These are phyloP conservation scores for Tokudaia tokunoshimensis DNA, from an alignment of 2,797 vertebrate genomes.

Conservation along the genomic window DNA sequence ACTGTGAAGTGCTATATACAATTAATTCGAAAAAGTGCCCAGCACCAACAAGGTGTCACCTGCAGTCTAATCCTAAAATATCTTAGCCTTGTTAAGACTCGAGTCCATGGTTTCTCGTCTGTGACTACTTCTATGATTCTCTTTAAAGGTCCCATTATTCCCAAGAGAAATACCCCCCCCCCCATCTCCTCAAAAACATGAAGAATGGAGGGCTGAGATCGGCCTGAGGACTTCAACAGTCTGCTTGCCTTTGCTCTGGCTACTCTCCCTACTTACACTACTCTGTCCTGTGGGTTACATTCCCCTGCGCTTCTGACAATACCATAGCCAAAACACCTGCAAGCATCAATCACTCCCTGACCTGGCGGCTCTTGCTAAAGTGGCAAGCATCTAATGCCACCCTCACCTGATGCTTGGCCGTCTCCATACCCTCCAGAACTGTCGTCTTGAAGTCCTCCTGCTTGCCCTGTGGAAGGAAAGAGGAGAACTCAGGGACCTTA, in stretches of 20 bases:
- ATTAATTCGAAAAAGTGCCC: slow-evolving; percentile 39
- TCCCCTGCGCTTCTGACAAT: slow-evolving; percentile 80
- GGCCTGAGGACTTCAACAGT: slow-evolving; percentile 86
- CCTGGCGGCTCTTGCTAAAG: slow-evolving; percentile 89
- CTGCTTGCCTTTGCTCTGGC: slow-evolving; percentile 68
- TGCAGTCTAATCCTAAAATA: slow-evolving; percentile 42
- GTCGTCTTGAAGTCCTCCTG: slow-evolving; percentile 93
- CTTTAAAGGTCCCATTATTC: slow-evolving; percentile 71
- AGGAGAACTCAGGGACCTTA: slow-evolving; percentile 93
- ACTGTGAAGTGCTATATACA: slow-evolving; percentile 48
- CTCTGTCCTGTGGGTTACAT: slow-evolving; percentile 60
- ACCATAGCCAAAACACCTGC: slow-evolving; percentile 86
- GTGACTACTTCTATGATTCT: neutral
- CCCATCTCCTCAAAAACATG: slow-evolving; percentile 84
- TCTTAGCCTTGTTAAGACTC: slow-evolving; percentile 9
- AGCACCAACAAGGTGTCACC: slow-evolving; percentile 36
- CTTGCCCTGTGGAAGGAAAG: slow-evolving; percentile 93
- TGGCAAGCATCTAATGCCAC: slow-evolving; percentile 91
- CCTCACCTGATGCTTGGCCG: slow-evolving; percentile 93
- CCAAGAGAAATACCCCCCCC: slow-evolving; percentile 71
- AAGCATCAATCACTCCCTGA: slow-evolving; percentile 88
- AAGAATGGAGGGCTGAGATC: slow-evolving; percentile 88
- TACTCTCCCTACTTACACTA: slow-evolving; percentile 54
- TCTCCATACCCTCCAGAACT: slow-evolving; percentile 93
- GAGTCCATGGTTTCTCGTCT: slow-evolving; percentile 19